Conservation (phyloP, 2,888 invertebrate genomes). For the Macaria notata region DNA sequence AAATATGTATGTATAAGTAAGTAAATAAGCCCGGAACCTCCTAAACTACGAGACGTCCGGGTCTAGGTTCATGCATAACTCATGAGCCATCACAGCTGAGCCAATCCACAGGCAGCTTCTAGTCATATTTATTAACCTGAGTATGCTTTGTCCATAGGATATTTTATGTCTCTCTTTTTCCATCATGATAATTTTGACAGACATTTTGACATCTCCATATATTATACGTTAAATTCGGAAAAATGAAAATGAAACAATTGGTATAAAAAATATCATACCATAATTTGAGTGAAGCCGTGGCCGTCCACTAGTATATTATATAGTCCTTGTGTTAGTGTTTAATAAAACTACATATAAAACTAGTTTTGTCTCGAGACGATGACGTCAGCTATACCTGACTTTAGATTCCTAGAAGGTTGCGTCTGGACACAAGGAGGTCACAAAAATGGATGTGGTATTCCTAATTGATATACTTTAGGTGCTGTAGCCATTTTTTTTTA, state of each 20-base stretch:
- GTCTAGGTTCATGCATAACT: conserved; percentile 21
- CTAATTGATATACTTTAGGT: not conserved
- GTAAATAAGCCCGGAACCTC: conserved; percentile 1
- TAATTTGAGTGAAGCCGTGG: conserved; percentile 5
- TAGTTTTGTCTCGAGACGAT: conserved; percentile 5
- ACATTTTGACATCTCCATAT: too few relatives aligned
- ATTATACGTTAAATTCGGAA: too few relatives aligned
- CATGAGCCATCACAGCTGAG: conserved; percentile 3
- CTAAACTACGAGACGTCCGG: conserved; percentile 16
- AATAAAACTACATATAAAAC: too few relatives aligned
- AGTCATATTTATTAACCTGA: too few relatives aligned
- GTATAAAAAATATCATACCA: too few relatives aligned
- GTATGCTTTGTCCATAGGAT: too few relatives aligned
- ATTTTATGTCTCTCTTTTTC: too few relatives aligned
- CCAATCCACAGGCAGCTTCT: too few relatives aligned
- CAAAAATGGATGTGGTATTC: conserved; percentile 1
- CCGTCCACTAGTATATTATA: not conserved
- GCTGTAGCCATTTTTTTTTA: too few relatives aligned
- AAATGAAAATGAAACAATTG: too few relatives aligned
- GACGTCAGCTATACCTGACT: conserved; percentile 36
- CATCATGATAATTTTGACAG: too few relatives aligned
- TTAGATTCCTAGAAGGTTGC: conserved; percentile 30
- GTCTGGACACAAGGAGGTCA: conserved; percentile 1
- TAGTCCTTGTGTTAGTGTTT: not conserved
- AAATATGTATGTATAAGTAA: not conserved